Evolutionary conservation across 1,140 invertebrate genomes (phyloP), one percentile per base, ranked within the genome.

Genomic region (Hormaphis cornu): DNA sequence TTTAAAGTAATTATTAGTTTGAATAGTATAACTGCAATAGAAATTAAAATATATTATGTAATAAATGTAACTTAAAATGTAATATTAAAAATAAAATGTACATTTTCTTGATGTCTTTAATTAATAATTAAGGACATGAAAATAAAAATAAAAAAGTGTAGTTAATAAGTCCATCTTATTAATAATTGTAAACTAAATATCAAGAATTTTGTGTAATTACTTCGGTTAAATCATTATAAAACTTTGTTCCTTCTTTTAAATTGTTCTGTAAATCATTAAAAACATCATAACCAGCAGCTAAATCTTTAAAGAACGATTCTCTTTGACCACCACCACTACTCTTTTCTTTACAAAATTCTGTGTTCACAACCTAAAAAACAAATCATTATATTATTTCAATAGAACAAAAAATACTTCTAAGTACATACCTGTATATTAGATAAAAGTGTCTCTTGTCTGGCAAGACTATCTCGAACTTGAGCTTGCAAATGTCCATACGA

Each of bases 181-280:
- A n/a, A n/a, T n/a, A n/a, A n/a, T n/a, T n/a, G n/a, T n/a, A n/a
- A n/a, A n/a, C n/a, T n/a, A n/a, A n/a, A n/a, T n/a, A n/a, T n/a
- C n/a, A n/a, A n/a, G n/a, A n/a, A 44, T 61, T 28, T n/a, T 18
- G 9, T 44, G 71, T 33, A 59, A 42, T 70, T 77, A 85, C 83
- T 78, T 86, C 85, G 2, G 96, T 98, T 71, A 99, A 82, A 80
- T 98, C 95, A 80, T 97, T 98, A 80, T 99, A 99, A 81, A 99
- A 99, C 82, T 98, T 98, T 14, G 89, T 89, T 70, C 95, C 96
- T 82, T 99, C 96, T 74, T 61, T 4, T 50, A 98, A 80, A 81
- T 98, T 97, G 73, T 83, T 86, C 70, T 88, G 86, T 22, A 99
- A 82, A 78, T 97, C 93, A 74, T 88, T 88, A 79, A 89, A 99